Evolutionary conservation across 2,113 vertebrate species (phyloP), one percentile per base, ranked within the genome.

Genomic region (Pholis gunnellus): DNA sequence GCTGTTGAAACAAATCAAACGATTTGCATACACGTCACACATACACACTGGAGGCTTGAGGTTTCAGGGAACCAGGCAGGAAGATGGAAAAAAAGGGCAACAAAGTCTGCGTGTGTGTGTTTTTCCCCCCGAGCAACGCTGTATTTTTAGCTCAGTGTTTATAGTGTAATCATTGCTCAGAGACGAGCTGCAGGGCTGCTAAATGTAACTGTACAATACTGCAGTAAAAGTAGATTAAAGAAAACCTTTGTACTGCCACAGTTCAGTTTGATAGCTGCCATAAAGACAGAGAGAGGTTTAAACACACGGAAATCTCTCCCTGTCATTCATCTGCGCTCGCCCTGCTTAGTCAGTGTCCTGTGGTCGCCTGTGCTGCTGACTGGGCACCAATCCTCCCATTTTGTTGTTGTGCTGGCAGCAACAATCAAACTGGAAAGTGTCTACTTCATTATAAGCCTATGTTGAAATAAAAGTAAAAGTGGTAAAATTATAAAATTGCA

Each of bases 91-190:
- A 81, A 79, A 67, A 8, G 1, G 8, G 61, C 9, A n/a, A 77
- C 46, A 83, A 73, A 74, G 83, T 82, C 73, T 66, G 74, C 68
- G 73, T 79, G 81, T 84, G 75, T 73, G 64, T 70, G 11, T 48
- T 46, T 25, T 25, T 1, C n/a, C 11, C 54, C 54, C 54, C 46
- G 57, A 18, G 57, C 50, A 77, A 79, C 68, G 50, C 65, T 78
- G 17, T 91, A 86, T 89, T 87, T 93, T 86, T 87, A 87, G 76
- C 68, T 78, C 65, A 40, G 61, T 85, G 85, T 79, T 75, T 85
- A 79, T 63, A 75, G 34, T 81, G 79, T 64, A 80, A 87, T 78
- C 78, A 82, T 1, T 59, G 64, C 67, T 17, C 40, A 68, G 65
- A 80, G 61, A 72, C n/a, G 31, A 18, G 48, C 48, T 65, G 3